Evolutionary conservation across 2,888 invertebrate species (phyloP), one percentile per base, ranked within the genome.

Genomic region (Alviniconcha strummeri): DNA sequence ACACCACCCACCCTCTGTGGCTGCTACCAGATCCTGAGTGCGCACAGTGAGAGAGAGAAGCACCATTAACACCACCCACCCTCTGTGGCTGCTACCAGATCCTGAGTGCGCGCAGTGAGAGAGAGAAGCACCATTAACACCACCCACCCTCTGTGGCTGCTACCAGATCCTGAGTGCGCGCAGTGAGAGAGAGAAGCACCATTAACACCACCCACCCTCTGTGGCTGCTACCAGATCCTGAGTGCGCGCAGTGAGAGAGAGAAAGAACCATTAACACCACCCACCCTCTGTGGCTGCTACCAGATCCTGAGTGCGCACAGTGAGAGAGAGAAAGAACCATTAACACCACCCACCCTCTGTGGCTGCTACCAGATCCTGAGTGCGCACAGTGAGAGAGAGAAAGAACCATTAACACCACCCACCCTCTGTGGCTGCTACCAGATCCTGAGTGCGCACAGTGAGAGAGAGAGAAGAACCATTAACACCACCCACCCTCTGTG

Each of bases 181-280:
- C 36, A 36, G n/a, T n/a, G n/a, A n/a, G 1, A 36, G 2, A 60
- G 60, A 60, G 8, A 60, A 60, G 9, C 1, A 60, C 1, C 60
- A 60, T 36, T 36, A 36, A 36, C 1, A 36, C 36, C n/a, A n/a
- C n/a, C n/a, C n/a, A n/a, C n/a, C 98, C 85, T 91, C 91, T 3
- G 98, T 98, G 0, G 97, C 98, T 0, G 98, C 97, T 0, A 99
- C 98, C 92, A 99, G 97, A 91, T 98, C 97, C 95, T 96, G 93
- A 36, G 36, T 3, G 36, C 36, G 3, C 36, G 3, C 36, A 36
- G n/a, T n/a, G n/a, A n/a, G 1, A 36, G 2, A 60, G 60, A 60
- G 8, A 60, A 60, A n/a, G 9, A 60, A 60, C 1, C 60, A 60
- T 36, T 36, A 36, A 36, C 1, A 36, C 36, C n/a, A n/a, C n/a